Evolutionary conservation across 2,888 invertebrate genomes (phyloP).

Genomic region (Drosophila neonasuta): DNA sequence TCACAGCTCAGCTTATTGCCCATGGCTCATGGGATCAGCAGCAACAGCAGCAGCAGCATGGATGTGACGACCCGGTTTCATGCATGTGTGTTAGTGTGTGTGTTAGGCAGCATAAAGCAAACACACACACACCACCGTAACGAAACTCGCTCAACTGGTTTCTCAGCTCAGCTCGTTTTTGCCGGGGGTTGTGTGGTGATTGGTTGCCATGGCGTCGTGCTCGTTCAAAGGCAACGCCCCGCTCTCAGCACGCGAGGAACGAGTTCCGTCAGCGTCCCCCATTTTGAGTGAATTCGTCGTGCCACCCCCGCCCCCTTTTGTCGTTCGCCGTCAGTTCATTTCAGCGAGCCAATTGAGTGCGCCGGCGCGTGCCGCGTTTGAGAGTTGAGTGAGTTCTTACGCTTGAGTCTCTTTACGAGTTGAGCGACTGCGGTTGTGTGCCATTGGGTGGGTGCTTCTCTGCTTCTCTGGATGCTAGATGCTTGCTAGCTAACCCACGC

Average conservation of each 20-base stretch:
- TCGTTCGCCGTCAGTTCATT: not conserved
- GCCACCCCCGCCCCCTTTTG: not conserved
- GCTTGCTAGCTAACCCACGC: slow-evolving; percentile 26
- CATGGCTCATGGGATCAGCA: slow-evolving; percentile 28
- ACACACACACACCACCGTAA: slow-evolving; percentile 31
- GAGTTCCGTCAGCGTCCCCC: slow-evolving; percentile 69
- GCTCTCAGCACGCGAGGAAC: slow-evolving; percentile 54
- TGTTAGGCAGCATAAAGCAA: slow-evolving; percentile 56
- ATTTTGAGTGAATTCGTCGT: slow-evolving; percentile 72
- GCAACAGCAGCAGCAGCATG: slow-evolving; percentile 41
- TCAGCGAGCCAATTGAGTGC: slow-evolving; percentile 66
- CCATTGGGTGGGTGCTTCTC: slow-evolving; percentile 47
- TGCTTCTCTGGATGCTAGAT: slow-evolving; percentile 5
- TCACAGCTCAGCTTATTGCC: slow-evolving; percentile 36
- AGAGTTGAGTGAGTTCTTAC: slow-evolving; percentile 29
- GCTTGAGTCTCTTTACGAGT: slow-evolving; percentile 19
- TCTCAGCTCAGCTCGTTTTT: slow-evolving; percentile 9
- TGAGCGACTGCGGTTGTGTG: slow-evolving; percentile 37
- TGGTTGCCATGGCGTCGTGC: slow-evolving; percentile 69
- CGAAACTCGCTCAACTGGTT: too few relatives aligned
- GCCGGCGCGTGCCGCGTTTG: slow-evolving; percentile 73
- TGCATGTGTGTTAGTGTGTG: not conserved
- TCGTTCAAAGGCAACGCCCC: slow-evolving; percentile 60
- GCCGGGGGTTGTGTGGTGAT: slow-evolving; percentile 64
- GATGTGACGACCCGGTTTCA: slow-evolving; percentile 59